phyloP scores from a whole-genome alignment of 2,888 invertebrate genomes.

The Folsomia candida region DNA sequence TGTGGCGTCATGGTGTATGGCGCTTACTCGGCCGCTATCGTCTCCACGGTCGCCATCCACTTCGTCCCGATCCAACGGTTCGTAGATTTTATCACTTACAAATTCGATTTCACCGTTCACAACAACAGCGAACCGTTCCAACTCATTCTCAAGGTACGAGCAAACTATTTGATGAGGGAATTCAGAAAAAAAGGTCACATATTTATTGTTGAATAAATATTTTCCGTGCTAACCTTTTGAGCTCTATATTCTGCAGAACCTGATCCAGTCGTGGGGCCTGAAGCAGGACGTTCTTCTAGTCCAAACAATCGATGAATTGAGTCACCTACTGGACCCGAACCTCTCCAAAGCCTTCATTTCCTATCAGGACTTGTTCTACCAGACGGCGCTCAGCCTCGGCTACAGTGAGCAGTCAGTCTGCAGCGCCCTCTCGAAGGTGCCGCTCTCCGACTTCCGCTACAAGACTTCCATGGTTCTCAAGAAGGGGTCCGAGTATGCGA shows the following conservation, averaged over 20 bases:
- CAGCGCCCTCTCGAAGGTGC: conserved; percentile 13
- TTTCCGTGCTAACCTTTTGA: too few relatives aligned
- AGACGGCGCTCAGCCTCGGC: conserved; percentile 25
- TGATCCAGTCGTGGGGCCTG: conserved; percentile 19
- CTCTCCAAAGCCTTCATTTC: conserved; percentile 25
- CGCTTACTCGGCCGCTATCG: conserved; percentile 38
- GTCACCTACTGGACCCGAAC: conserved; percentile 15
- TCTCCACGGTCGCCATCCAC: conserved; percentile 32
- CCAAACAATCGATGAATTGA: conserved; percentile 28
- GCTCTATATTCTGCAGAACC: too few relatives aligned
- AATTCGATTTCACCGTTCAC: conserved; percentile 29
- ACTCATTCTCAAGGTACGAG: conserved; percentile 13
- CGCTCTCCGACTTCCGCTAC: conserved; percentile 21
- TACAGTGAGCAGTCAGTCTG: conserved; percentile 30
- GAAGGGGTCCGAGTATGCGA: conserved; percentile 32
- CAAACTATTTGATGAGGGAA: too few relatives aligned
- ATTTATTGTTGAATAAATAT: too few relatives aligned
- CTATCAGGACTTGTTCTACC: conserved; percentile 34
- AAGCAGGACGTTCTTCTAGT: conserved; percentile 16
- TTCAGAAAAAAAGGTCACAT: too few relatives aligned
- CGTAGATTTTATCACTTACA: conserved; percentile 23
- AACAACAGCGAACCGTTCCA: conserved; percentile 21
- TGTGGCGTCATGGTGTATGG: conserved; percentile 27
- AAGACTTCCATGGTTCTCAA: conserved; percentile 36
- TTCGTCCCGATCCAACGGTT: conserved; percentile 20